Conservation (phyloP, 2,797 vertebrate genomes). For the Manis pentadactyla region DNA sequence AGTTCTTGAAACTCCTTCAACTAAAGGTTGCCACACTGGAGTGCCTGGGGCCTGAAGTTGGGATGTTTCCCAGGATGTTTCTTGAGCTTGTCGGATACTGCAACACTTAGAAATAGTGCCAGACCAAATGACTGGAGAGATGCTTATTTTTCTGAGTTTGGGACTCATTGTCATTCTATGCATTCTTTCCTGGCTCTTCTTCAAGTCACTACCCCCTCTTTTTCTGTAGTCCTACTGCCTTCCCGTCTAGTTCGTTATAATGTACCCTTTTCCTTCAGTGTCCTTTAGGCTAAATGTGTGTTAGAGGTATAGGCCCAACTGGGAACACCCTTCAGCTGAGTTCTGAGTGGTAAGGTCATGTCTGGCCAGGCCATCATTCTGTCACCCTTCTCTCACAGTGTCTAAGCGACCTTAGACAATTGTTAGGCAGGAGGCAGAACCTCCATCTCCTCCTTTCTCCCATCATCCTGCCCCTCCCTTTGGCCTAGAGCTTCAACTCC, state of each 20-base stretch:
- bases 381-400: neutral
- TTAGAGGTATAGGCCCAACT: neutral
- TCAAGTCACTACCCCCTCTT: neutral
- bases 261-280: neutral
- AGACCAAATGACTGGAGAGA: constrained; percentile 59
- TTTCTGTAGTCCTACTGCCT: neutral
- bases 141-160: constrained; percentile 45
- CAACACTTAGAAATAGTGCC: constrained; percentile 71
- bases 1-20: constrained; percentile 44
- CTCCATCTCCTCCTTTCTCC: constrained; percentile 40
- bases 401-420: constrained; percentile 18
- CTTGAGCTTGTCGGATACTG: constrained; percentile 54
- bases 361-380: neutral
- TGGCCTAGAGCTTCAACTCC: constrained; percentile 63
- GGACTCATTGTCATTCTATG: constrained; percentile 59
- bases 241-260: neutral
- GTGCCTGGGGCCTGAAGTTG: neutral
- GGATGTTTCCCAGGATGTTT: constrained; percentile 30
- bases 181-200: constrained; percentile 13
- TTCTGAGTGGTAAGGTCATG: neutral
- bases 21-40: neutral
- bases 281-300: neutral
- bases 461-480: constrained; percentile 23
- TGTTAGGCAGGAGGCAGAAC: constrained; percentile 50
- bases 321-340: neutral